Evolutionary conservation across 2,888 invertebrate species (phyloP), one percentile per base, ranked within the genome.

Genomic region (Magallana nippona): DNA sequence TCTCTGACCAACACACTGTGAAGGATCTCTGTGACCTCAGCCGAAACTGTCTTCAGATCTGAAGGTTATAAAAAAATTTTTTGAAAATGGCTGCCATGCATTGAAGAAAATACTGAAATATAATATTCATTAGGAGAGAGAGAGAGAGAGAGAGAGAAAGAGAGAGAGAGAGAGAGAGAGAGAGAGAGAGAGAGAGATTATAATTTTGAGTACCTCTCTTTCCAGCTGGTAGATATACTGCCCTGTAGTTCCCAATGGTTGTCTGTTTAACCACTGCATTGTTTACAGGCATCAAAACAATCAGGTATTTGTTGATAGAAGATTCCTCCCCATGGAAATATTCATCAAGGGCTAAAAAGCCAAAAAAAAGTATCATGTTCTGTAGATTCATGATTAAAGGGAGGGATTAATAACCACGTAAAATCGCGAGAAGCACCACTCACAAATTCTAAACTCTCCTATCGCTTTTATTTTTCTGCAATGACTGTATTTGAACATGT

Each of bases 1-100:
- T 92, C 92, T 77, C 90, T 89, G 0, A 92, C 88, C 32, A 91
- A 77, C 15, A 89, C 85, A 56, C 89, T 87, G 44, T 86, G 88
- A 1, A 92, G 81, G 1, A 90, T 55, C 11, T 84, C 82, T 0
- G 83, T 88, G 17, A 92, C 89, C 57, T 86, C 82, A 8, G 82
- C 57, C 5, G 89, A 83, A 44, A 91, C 32, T 27, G 82, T 82
- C 0, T 79, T 81, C 10, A 89, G 71, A 83, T 87, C 91, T 87
- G 85, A 78, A 84, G 81, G 71, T 11, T 55, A 22, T 19, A 32
- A 56, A 27, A n/a, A 63, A 63, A 77, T 44, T 44, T 44, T 44
- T 8, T 44, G 44, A 44, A 44, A 44, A 44, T 44, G 44, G 5
- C 44, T 44, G 44, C 5, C 3, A 44, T 44, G 5, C 44, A 44